These are phyloP conservation scores for Camptogramma bilineatum DNA, from an alignment of 2,888 invertebrate genomes.

Conservation along the genomic window DNA sequence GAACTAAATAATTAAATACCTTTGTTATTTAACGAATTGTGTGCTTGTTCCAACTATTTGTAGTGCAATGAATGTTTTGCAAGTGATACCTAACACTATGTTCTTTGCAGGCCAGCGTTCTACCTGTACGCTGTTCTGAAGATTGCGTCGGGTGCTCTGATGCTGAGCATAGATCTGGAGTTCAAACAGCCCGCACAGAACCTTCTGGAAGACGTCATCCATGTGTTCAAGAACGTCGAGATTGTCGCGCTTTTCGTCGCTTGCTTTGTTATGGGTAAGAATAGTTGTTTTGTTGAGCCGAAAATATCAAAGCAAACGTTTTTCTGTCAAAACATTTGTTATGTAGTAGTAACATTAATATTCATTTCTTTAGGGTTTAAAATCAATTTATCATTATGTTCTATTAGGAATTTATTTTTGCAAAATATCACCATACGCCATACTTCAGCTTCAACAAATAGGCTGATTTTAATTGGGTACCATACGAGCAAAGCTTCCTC, in stretches of 20 bases:
- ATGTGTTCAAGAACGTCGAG: slow-evolving; percentile 89
- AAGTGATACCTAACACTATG: background rate
- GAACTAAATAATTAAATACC: too few relatives aligned
- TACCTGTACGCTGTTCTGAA: slow-evolving; percentile 90
- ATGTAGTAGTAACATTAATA: too few relatives aligned
- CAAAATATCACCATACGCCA: too few relatives aligned
- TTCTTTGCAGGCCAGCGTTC: slow-evolving; percentile 88
- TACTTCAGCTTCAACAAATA: too few relatives aligned
- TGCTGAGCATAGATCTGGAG: slow-evolving; percentile 90
- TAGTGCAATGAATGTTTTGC: background rate
- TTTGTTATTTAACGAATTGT: too few relatives aligned
- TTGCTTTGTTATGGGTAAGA: slow-evolving; percentile 89
- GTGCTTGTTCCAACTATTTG: too few relatives aligned
- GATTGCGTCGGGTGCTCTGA: slow-evolving; percentile 87
- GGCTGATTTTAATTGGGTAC: too few relatives aligned
- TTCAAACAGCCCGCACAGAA: slow-evolving; percentile 91
- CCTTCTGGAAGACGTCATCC: slow-evolving; percentile 88
- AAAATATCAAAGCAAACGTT: slow-evolving; percentile 5
- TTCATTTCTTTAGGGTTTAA: too few relatives aligned
- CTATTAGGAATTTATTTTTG: too few relatives aligned
- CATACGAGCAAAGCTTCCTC: too few relatives aligned
- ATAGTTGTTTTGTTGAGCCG: background rate
- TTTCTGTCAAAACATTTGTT: background rate
- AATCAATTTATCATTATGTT: too few relatives aligned
- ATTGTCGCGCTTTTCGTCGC: slow-evolving; percentile 89